Evolutionary conservation across 2,888 invertebrate genomes (phyloP).

Genomic region (Xestia rhomboidea): DNA sequence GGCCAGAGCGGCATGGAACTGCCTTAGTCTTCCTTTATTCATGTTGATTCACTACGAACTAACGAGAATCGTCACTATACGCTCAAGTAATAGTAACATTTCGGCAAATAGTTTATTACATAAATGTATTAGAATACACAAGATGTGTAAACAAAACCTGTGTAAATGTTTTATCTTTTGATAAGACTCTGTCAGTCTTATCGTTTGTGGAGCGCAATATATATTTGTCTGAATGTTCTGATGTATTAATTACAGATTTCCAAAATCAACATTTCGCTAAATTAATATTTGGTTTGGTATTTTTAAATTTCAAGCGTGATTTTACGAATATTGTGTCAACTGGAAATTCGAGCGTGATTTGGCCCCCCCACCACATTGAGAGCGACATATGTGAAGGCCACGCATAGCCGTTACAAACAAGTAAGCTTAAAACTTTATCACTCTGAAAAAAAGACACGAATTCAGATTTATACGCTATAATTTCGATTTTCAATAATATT

Average conservation of each 20-base stretch:
- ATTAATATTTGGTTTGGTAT: slow-evolving; percentile 44
- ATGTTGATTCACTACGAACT: slow-evolving; percentile 54
- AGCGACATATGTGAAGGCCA: slow-evolving; percentile 2
- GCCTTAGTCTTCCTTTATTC: slow-evolving; percentile 64
- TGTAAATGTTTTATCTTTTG: slow-evolving; percentile 58
- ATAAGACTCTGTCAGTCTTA: slow-evolving; percentile 58
- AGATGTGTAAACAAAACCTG: slow-evolving; percentile 40
- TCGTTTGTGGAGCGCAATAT: slow-evolving; percentile 30
- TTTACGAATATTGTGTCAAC: slow-evolving; percentile 5
- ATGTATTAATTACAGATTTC: slow-evolving; percentile 38
- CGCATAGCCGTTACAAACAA: not conserved
- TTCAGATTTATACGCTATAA: not conserved
- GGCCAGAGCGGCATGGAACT: slow-evolving; percentile 63
- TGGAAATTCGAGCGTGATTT: not conserved
- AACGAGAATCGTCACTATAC: slow-evolving; percentile 20
- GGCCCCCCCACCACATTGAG: not conserved
- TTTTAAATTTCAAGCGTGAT: slow-evolving; percentile 27
- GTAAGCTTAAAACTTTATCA: not conserved
- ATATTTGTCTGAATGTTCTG: slow-evolving; percentile 38
- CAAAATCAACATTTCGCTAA: slow-evolving; percentile 25
- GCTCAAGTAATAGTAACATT: slow-evolving; percentile 59
- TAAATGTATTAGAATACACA: slow-evolving; percentile 67
- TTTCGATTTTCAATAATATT: not conserved
- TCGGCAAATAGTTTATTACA: slow-evolving; percentile 63
- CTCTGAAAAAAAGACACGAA: not conserved